These are phyloP conservation scores for Furnarius figulus DNA, from an alignment of 2,113 vertebrate genomes.

Conservation along the genomic window DNA sequence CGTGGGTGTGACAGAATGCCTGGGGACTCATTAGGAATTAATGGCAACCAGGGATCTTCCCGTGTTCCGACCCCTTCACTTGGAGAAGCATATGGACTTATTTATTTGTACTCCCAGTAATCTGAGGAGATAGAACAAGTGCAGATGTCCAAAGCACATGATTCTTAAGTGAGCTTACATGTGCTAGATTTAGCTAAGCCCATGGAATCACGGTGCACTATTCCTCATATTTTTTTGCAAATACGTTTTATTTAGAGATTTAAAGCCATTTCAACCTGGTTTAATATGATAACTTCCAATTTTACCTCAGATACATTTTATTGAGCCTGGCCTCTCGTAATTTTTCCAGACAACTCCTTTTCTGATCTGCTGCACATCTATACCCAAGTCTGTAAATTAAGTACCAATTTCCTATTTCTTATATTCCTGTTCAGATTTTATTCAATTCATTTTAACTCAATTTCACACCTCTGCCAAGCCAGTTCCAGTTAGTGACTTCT, in stretches of 20 bases:
- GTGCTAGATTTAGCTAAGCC: neutral
- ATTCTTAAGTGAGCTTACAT: neutral
- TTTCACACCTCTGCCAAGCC: conserved; percentile 2
- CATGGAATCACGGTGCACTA: fast-evolving
- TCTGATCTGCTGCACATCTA: neutral
- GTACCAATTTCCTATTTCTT: neutral
- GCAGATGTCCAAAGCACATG: neutral
- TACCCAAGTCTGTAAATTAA: neutral
- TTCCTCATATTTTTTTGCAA: neutral
- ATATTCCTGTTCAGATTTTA: neutral
- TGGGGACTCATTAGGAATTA: neutral
- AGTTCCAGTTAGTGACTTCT: neutral
- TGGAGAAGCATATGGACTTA: neutral
- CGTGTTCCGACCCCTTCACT: neutral
- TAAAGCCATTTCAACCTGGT: neutral
- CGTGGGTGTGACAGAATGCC: neutral
- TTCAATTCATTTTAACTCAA: conserved; percentile 30
- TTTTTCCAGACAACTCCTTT: neutral
- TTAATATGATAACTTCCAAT: conserved; percentile 10
- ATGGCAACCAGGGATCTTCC: neutral
- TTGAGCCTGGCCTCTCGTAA: neutral
- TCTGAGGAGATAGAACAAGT: neutral
- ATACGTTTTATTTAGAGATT: neutral
- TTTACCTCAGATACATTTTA: neutral
- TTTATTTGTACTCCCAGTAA: neutral